Percentiles rank a stretch among this genome's conserved stretches.
Evolutionary conservation across 35 echinoderm and acorn worm species (phyloP).

Genomic region (Patiria miniata): DNA sequence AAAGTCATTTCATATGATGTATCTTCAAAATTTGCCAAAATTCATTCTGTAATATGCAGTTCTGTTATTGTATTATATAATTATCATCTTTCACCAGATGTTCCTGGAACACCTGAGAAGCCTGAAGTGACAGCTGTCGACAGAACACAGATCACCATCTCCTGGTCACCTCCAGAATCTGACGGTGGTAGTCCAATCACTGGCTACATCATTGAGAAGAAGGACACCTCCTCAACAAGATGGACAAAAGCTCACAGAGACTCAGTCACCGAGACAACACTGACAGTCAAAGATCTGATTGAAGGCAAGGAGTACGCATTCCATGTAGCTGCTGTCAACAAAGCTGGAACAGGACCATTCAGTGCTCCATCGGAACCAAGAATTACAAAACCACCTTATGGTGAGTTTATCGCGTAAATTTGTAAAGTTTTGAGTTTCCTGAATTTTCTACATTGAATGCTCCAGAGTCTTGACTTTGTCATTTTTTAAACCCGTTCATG

Average conservation of each 20-base stretch:
- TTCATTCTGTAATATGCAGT: too few species aligned
- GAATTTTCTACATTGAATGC: too few species aligned
- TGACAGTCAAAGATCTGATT: slow-evolving; percentile 49
- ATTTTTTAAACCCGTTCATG: too few species aligned
- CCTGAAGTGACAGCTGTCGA: slow-evolving; percentile 68
- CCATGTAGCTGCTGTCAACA: slow-evolving; percentile 71
- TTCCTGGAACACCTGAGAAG: slow-evolving; percentile 66
- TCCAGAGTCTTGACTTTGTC: too few species aligned
- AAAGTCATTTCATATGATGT: too few species aligned
- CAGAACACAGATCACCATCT: slow-evolving; percentile 54
- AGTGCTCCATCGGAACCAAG: slow-evolving; percentile 58
- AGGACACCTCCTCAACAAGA: slow-evolving; percentile 51
- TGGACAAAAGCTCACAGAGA: slow-evolving; percentile 50
- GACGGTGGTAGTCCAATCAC: slow-evolving; percentile 72
- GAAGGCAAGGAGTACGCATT: slow-evolving; percentile 72
- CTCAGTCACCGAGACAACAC: slow-evolving; percentile 45
- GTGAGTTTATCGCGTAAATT: slow-evolving; percentile 29
- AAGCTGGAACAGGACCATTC: slow-evolving; percentile 63
- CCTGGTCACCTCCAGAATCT: slow-evolving; percentile 61
- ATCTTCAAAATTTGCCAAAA: too few species aligned
- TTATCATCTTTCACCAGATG: slow-evolving; percentile 61
- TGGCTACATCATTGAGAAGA: slow-evolving; percentile 62
- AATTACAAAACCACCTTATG: slow-evolving; percentile 77
- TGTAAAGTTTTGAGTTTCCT: background rate
- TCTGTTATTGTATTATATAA: too few species aligned